These are phyloP conservation scores for Alcis repandata DNA, from an alignment of 2,888 invertebrate species.

Conservation along the genomic window DNA sequence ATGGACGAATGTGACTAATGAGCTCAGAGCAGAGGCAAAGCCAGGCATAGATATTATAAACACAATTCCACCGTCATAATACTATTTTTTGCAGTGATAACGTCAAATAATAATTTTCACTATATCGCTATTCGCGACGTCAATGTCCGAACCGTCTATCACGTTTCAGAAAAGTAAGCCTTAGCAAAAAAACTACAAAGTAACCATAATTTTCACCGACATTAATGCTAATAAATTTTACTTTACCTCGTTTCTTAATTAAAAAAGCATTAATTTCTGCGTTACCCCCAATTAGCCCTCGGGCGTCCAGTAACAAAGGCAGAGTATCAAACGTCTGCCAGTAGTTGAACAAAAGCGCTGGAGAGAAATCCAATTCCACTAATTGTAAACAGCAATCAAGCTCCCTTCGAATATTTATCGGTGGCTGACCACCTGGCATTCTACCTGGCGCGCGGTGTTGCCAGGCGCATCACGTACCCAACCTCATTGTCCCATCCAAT, in stretches of 20 bases:
- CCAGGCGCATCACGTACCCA: slow-evolving; percentile 54
- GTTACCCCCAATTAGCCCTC: slow-evolving; percentile 1
- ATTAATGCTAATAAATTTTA: slow-evolving; percentile 1
- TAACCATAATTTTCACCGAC: not conserved
- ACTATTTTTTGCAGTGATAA: too few relatives aligned
- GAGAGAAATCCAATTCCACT: slow-evolving; percentile 27
- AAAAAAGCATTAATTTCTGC: not conserved
- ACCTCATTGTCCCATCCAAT: slow-evolving; percentile 57
- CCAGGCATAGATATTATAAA: too few relatives aligned
- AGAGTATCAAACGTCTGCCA: not conserved
- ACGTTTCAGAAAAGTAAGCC: too few relatives aligned
- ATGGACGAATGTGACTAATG: too few relatives aligned
- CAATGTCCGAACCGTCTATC: too few relatives aligned
- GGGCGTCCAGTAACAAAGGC: slow-evolving; percentile 3
- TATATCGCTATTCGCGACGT: too few relatives aligned
- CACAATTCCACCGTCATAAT: too few relatives aligned
- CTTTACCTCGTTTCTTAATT: slow-evolving; percentile 8
- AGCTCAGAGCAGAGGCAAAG: too few relatives aligned
- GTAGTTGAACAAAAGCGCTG: not conserved
- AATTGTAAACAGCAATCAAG: slow-evolving; percentile 36
- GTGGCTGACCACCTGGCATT: slow-evolving; percentile 22
- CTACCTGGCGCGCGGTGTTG: slow-evolving; percentile 31
- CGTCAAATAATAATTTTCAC: too few relatives aligned
- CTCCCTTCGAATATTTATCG: slow-evolving; percentile 32
- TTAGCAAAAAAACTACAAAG: not conserved